These are phyloP conservation scores for Oxyteleia sp. DNA, from an alignment of 2,888 invertebrate species.

Conservation along the genomic window DNA sequence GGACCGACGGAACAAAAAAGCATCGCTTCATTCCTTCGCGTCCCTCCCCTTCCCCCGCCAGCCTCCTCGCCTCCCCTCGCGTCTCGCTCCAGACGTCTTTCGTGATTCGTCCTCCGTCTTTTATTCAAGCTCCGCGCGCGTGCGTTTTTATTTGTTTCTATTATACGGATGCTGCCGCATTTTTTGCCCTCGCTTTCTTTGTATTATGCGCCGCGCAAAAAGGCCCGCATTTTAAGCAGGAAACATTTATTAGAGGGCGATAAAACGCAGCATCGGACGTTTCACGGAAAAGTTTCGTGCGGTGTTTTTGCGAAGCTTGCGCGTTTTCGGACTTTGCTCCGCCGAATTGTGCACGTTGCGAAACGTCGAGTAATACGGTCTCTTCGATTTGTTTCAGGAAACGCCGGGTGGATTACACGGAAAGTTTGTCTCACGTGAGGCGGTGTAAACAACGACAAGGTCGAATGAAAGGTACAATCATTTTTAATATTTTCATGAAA, in stretches of 20 bases:
- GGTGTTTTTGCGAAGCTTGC: slow-evolving; percentile 1
- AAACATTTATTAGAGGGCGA: slow-evolving; percentile 22
- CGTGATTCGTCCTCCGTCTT: slow-evolving; percentile 12
- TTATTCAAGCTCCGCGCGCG: slow-evolving; percentile 13
- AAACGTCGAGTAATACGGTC: neutral
- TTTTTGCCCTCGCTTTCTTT: slow-evolving; percentile 19
- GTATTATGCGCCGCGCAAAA: slow-evolving; percentile 4
- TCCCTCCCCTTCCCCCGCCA: neutral
- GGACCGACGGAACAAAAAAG: too few species aligned
- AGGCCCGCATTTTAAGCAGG: slow-evolving; percentile 18
- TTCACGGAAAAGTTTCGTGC: slow-evolving; percentile 16
- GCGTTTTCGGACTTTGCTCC: neutral
- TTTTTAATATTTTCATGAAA: slow-evolving; percentile 22
- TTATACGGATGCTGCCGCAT: slow-evolving; percentile 7
- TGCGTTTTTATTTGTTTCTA: slow-evolving; percentile 26
- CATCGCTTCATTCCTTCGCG: too few species aligned
- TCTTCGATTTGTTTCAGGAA: slow-evolving; percentile 28
- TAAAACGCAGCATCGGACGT: slow-evolving; percentile 10
- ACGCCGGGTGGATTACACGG: slow-evolving; percentile 10
- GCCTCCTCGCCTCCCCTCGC: neutral
- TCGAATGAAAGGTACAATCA: slow-evolving; percentile 3
- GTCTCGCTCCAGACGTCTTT: too few species aligned
- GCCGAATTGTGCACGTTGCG: neutral
- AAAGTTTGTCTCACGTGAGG: slow-evolving; percentile 9
- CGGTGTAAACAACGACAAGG: slow-evolving; percentile 4